These are phyloP conservation scores for Suricata suricatta DNA, from an alignment of 2,113 vertebrate species.

Conservation along the genomic window DNA sequence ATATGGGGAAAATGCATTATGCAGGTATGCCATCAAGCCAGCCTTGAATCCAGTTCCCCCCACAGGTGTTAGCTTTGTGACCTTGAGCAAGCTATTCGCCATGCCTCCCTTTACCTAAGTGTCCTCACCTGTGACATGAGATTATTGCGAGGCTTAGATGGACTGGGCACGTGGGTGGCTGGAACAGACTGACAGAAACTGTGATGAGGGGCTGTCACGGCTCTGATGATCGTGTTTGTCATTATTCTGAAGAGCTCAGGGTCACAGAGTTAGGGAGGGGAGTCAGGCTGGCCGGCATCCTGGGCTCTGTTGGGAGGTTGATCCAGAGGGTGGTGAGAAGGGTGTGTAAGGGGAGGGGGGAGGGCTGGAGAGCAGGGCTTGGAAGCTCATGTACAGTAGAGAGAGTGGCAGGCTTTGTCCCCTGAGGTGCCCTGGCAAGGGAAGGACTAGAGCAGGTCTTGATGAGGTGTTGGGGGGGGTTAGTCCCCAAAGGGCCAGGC, in stretches of 20 bases:
- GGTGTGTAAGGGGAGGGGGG: no score
- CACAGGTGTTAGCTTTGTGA: not conserved
- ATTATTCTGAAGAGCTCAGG: not conserved
- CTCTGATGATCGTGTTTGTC: not conserved
- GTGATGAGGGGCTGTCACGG: not conserved
- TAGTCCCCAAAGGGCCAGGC: not conserved
- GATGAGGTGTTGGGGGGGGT: not conserved
- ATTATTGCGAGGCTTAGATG: not conserved
- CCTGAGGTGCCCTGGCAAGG: not conserved
- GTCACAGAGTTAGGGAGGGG: not conserved
- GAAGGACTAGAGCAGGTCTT: not conserved
- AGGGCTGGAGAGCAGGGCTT: not conserved
- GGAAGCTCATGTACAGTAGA: not conserved
- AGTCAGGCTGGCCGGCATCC: not conserved
- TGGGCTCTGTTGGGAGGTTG: not conserved
- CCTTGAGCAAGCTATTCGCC: not conserved
- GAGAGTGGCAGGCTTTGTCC: not conserved
- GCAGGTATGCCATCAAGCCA: accelerated
- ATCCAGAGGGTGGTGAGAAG: not conserved
- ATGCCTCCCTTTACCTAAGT: not conserved
- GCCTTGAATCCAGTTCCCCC: not conserved
- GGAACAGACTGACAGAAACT: not conserved
- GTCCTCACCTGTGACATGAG: not conserved
- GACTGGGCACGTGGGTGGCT: not conserved
- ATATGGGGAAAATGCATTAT: not conserved